Evolutionary conservation across 1,140 invertebrate species (phyloP), one percentile per base, ranked within the genome.

Genomic region (Lerema accius): DNA sequence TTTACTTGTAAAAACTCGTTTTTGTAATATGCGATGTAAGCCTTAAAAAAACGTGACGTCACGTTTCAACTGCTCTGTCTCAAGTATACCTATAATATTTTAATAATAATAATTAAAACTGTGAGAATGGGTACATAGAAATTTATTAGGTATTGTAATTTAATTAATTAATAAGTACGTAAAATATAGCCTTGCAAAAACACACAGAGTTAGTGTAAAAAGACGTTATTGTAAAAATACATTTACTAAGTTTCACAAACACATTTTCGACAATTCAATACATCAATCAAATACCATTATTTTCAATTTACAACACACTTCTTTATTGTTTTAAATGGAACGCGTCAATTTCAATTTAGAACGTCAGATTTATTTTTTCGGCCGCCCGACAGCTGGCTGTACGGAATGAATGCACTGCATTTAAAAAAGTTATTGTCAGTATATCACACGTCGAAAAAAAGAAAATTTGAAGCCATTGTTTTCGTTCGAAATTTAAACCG

Each of bases 301-400:
- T 83, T 80, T 79, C 77, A 88, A 89, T 88, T 86, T 69, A 71
- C 63, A 65, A 64, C 65, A 58, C 60, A 69, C 64, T 71, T 74
- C 69, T 71, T 89, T 81, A 83, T 85, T 87, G 82, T 86, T 87
- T 84, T 86, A 83, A 89, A 85, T 84, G 78, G 80, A 80, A 84
- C 84, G 80, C 83, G 86, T 89, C 86, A 88, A 78, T 87, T 83
- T 88, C 72, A 86, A 89, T 89, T 85, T 80, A 39, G 69, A 62
- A 73, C 65, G 76, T 65, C 69, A 56, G 70, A 80, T 84, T 85
- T 80, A 69, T 75, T 78, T 79, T 83, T 74, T 71, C 45, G 45
- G 13, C 45, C 63, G 51, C 49, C 71, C 72, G 77, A 80, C 80
- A 84, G 75, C 74, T 83, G 74, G 73, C 71, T 40, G 63, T 60